Evolutionary conservation across 1,140 invertebrate species (phyloP), one percentile per base, ranked within the genome.

Genomic region (Hycleus phaleratus): DNA sequence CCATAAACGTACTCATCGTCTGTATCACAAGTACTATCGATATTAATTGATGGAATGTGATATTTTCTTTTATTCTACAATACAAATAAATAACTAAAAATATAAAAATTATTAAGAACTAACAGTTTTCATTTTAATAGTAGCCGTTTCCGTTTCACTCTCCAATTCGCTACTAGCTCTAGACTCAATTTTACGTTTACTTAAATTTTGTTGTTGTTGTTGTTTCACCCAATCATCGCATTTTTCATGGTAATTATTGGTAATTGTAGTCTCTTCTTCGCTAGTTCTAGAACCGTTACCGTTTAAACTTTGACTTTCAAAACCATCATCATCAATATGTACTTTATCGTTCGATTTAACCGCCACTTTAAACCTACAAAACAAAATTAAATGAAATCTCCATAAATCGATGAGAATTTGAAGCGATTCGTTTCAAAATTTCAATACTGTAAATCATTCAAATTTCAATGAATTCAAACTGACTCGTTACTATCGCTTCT

Each of bases 241-340:
- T 68, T 53, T 66, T 26, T 59, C 71, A 59, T 53, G 47, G 32
- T 59, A 61, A 56, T 59, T 61, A 7, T 57, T 58, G 9, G 51
- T 46, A 43, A 54, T 39, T 26, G 53, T 51, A 6, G 53, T 46
- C 61, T 64, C 64, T 50, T 64, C 65, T 51, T 79, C 75, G 71
- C 75, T 74, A 26, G 70, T 85, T 71, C 88, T 86, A 1, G 87
- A 89, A 59, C 84, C 86, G 69, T 89, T 88, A 10, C 87, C 85
- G 69, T 88, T 89, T n/a, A 91, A 76, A 69, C 88, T 91, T 32
- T 42, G 11, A 11, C 40, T 42, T 75, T 91, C 89, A 71, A 91
- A 91, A 10, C 88, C 88, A 73, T 91, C 88, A 68, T 91, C 89
- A 45, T 89, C 88, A 54, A 38, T 45, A 11, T 11, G 46, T 26